Evolutionary conservation across 1,140 invertebrate genomes (phyloP).

Genomic region (Zaprionus vittiger): DNA sequence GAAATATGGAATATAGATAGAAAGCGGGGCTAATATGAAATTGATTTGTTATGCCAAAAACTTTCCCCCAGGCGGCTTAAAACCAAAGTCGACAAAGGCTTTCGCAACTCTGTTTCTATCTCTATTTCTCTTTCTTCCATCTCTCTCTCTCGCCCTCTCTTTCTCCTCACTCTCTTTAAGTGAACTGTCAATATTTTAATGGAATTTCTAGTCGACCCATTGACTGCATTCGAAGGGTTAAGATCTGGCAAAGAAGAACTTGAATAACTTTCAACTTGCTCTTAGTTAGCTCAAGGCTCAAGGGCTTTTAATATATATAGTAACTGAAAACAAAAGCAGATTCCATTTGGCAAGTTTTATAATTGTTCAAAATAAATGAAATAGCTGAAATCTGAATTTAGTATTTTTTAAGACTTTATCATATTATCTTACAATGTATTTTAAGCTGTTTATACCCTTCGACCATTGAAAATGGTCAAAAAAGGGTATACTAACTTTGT

Average conservation of each 20-base stretch:
- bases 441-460: no score
- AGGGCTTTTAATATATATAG: not conserved
- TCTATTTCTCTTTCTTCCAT: not conserved
- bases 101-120: slow-evolving; percentile 11
- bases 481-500: no score
- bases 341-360: not conserved
- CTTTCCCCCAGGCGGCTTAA: slow-evolving; percentile 43
- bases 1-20: slow-evolving; percentile 2
- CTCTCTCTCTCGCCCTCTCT: not conserved
- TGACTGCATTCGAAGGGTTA: slow-evolving; percentile 1
- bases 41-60: slow-evolving; percentile 69
- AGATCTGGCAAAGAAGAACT: not conserved
- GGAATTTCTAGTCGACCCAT: not conserved
- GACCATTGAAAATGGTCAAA: no score
- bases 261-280: not conserved
- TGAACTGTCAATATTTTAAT: slow-evolving; percentile 7
- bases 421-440: not conserved
- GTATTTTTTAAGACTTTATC: no score
- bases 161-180: not conserved
- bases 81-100: slow-evolving; percentile 45
- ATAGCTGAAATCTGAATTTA: no score
- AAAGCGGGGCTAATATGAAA: slow-evolving; percentile 51
- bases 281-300: not conserved
- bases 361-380: no score
- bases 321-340: not conserved